Percentiles rank a stretch among this genome's conserved stretches.
phyloP scores from a whole-genome alignment of 1,140 invertebrate species.

The Cecropterus lyciades region DNA sequence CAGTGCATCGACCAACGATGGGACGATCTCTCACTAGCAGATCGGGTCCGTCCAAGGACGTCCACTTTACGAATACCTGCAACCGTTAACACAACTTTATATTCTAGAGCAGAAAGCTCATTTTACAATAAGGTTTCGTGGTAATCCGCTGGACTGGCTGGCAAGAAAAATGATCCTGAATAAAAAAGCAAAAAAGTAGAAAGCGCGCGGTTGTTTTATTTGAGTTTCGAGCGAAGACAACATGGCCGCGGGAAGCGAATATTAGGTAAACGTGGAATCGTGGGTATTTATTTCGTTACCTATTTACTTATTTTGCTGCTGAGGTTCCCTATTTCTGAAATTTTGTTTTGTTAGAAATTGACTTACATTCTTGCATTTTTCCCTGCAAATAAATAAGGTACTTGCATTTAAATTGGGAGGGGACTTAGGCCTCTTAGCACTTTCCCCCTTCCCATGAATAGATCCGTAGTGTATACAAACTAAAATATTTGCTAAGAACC shows the following conservation, averaged over 20 bases:
- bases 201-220: constrained; percentile 78
- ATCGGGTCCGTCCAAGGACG: constrained; percentile 83
- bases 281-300: constrained; percentile 5
- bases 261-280: constrained; percentile 30
- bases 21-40: constrained; percentile 80
- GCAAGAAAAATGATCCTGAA: constrained; percentile 84
- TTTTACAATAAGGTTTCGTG: constrained; percentile 43
- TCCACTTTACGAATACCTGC: constrained; percentile 64
- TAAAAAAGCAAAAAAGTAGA: constrained; percentile 77
- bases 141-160: constrained; percentile 65
- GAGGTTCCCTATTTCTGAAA: no score
- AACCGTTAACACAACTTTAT: constrained; percentile 50
- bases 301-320: no score
- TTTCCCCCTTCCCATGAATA: no score
- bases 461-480: no score
- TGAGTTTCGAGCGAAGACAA: constrained; percentile 69
- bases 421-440: no score
- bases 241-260: constrained; percentile 78
- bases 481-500: no score
- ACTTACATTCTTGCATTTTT: no score
- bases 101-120: constrained; percentile 35
- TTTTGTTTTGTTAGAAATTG: no score
- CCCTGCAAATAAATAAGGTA: no score
- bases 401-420: no score
- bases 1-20: constrained; percentile 81